Conservation (phyloP, 2,113 vertebrate species). For the Toxotes chatareus region DNA sequence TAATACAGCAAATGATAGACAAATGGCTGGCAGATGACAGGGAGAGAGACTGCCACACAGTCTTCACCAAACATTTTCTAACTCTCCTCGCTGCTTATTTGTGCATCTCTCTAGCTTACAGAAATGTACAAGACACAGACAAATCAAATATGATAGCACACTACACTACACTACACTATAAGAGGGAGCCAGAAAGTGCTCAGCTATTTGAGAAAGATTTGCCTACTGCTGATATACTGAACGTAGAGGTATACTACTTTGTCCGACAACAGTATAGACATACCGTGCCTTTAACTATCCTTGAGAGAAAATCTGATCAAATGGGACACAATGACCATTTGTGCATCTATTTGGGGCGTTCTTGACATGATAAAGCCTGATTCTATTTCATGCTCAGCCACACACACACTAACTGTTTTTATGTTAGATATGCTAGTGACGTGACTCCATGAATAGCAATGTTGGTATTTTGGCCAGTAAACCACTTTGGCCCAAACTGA, state of each 20-base stretch:
- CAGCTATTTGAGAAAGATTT: background rate
- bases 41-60: background rate
- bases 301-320: background rate
- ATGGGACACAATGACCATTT: background rate
- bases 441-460: background rate
- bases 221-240: background rate
- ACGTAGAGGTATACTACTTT: background rate
- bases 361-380: slow-evolving; percentile 24
- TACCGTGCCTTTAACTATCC: background rate
- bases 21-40: background rate
- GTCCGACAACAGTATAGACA: background rate
- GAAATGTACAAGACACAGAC: slow-evolving; percentile 1
- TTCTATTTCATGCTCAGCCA: background rate
- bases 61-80: slow-evolving; percentile 1
- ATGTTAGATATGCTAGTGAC: background rate
- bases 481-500: background rate
- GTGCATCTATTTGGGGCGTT: background rate
- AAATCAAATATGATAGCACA: background rate
- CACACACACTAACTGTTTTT: background rate
- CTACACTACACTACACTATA: background rate
- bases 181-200: background rate
- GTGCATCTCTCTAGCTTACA: background rate
- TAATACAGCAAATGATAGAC: background rate
- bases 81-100: background rate
- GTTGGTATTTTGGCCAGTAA: background rate